Percentiles rank a stretch among this genome's conserved stretches.
Evolutionary conservation across 2,113 vertebrate species (phyloP).

Genomic region (Podiceps cristatus): DNA sequence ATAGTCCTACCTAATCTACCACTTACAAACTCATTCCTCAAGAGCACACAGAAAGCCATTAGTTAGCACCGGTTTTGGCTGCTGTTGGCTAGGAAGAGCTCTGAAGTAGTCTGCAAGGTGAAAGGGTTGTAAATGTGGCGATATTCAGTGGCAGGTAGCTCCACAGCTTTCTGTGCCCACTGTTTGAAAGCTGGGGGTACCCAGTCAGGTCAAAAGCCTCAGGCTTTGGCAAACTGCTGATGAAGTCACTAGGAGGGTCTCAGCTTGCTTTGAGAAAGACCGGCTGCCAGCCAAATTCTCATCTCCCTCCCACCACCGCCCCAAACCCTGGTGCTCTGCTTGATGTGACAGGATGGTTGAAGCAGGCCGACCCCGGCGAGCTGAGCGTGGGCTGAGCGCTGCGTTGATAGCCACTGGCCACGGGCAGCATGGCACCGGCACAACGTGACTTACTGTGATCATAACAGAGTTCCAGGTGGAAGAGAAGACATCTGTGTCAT

Average conservation of each 20-base stretch:
- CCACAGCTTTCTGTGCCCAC: neutral
- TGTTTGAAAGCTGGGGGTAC: neutral
- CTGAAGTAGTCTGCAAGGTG: neutral
- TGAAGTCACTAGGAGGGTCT: neutral
- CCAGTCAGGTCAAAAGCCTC: neutral
- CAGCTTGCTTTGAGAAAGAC: neutral
- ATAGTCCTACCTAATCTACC: neutral
- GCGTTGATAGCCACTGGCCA: neutral
- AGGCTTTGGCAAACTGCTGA: neutral
- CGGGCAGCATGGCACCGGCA: fast-evolving
- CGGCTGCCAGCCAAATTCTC: neutral
- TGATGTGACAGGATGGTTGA: fast-evolving
- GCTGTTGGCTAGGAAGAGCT: neutral
- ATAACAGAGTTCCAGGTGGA: constrained; percentile 93
- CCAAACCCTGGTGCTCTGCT: neutral
- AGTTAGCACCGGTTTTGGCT: neutral
- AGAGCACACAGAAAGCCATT: neutral
- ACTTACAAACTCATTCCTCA: neutral
- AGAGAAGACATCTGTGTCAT: constrained; percentile 86
- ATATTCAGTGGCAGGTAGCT: neutral
- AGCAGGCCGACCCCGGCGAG: neutral
- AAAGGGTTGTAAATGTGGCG: neutral
- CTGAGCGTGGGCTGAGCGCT: neutral
- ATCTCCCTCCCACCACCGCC: neutral
- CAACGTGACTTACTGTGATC: constrained; percentile 85